Evolutionary conservation across 2,113 vertebrate genomes (phyloP).

Genomic region (Prunella fulvescens): DNA sequence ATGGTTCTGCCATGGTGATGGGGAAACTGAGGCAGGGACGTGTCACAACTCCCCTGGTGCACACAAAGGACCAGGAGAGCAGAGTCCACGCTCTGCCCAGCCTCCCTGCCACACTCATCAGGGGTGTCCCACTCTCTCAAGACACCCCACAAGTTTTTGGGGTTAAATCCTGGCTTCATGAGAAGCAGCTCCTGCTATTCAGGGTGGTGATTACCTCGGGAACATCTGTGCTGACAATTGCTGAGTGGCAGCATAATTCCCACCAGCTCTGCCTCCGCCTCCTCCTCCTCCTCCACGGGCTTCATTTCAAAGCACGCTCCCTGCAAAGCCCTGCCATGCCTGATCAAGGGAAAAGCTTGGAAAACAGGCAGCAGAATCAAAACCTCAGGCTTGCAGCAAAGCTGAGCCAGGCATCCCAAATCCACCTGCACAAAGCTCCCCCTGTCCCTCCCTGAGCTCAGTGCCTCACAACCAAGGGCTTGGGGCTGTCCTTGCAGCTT

Average conservation of each 20-base stretch:
- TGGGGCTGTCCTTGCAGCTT: rapidly evolving
- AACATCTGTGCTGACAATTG: background rate
- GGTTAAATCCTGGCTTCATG: background rate
- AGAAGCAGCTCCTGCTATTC: background rate
- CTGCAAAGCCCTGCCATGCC: background rate
- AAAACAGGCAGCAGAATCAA: background rate
- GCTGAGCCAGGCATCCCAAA: background rate
- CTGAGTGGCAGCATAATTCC: background rate
- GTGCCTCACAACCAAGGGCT: rapidly evolving
- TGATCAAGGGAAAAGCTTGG: background rate
- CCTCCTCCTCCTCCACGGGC: slow-evolving; percentile 14
- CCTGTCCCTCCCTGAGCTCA: background rate
- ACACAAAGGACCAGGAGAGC: background rate
- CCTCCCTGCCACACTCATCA: background rate
- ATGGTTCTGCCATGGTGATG: rapidly evolving
- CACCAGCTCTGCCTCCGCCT: background rate
- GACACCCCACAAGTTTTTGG: background rate
- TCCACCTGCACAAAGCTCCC: background rate
- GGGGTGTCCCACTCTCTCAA: background rate
- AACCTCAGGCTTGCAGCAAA: background rate
- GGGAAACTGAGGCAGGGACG: background rate
- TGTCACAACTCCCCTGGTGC: background rate
- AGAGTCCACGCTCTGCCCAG: rapidly evolving
- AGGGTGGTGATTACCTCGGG: background rate
- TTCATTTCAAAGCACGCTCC: background rate